These are phyloP conservation scores for Thunnus maccoyii DNA, from an alignment of 2,113 vertebrate species.

Conservation along the genomic window DNA sequence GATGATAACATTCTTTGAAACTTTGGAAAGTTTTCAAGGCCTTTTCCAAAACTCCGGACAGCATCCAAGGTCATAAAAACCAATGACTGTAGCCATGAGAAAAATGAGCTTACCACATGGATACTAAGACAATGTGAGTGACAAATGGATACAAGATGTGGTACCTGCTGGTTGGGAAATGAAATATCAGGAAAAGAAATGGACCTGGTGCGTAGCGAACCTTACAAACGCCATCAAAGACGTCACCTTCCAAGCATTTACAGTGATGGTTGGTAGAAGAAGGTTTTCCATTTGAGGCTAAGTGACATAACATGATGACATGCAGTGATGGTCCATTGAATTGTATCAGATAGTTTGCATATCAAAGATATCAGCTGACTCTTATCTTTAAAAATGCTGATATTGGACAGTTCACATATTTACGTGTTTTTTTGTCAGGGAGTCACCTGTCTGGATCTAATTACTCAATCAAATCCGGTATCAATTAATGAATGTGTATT, in stretches of 20 bases:
- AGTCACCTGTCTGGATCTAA: slow-evolving; percentile 49
- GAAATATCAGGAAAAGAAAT: not conserved
- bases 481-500: slow-evolving; percentile 80
- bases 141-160: not conserved
- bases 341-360: slow-evolving; percentile 25
- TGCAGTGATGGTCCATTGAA: slow-evolving; percentile 30
- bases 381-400: slow-evolving; percentile 9
- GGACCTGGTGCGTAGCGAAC: slow-evolving; percentile 4
- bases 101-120: not conserved
- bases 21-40: slow-evolving; percentile 4
- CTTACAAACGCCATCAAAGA: slow-evolving; percentile 2
- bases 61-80: slow-evolving; percentile 2
- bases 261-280: not conserved
- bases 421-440: slow-evolving; percentile 44
- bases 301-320: not conserved
- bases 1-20: not conserved
- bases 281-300: not conserved
- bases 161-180: not conserved
- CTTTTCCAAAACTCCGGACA: slow-evolving; percentile 15
- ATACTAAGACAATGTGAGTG: not conserved
- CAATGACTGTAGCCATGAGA: not conserved
- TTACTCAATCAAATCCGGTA: slow-evolving; percentile 53
- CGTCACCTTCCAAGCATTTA: slow-evolving; percentile 10
- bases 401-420: slow-evolving; percentile 33
- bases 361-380: slow-evolving; percentile 32